Base-by-base conservation (phyloP, 2,888 invertebrate genomes). In the Eupithecia tripunctaria region DNA sequence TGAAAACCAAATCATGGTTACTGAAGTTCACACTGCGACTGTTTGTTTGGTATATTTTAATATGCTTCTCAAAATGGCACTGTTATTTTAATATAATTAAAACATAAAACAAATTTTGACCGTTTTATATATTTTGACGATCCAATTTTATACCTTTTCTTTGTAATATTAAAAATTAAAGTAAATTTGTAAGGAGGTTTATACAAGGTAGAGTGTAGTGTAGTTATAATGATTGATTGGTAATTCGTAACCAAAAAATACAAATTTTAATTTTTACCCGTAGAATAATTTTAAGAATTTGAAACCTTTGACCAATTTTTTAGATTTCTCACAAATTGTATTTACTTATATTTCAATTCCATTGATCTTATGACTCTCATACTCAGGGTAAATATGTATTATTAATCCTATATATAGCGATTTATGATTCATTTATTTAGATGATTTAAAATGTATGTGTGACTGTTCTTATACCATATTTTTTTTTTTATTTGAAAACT, bases 131-230 rank as follows among this genome's bases (percentile, higher is more conserved):
- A 76, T 74, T 74, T 78, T 77, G 43, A 67, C 62, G 70, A 75
- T 75, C 74, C 73, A 74, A 68, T 75, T 82, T 80, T 78, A 73
- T 79, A 80, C 80, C 78, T 77, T 81, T 84, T 82, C 78, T 79
- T 81, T 84, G 56, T 56, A 80, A 79, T 79, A 82, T 82, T 80
- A 80, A 76, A 77, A 74, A 75, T 73, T 87, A 90, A 91, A 90
- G 88, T 89, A 89, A 89, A 91, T 92, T 92, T 91, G 88, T 90
- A 88, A 93, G 86, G 94, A 94, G 94, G 94, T 94, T 94, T 92
- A 94, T 94, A 94, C 94, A 94, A 94, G 94, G 94, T 94, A 94
- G 94, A 91, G 87, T 87, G 92, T 93, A 93, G 93, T 81, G 84
- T 93, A 94, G 93, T 85, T 81, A 86, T 91, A 91, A 88, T 82